Conservation (phyloP, 1,140 invertebrate genomes). For the Carcinoscorpius rotundicauda region DNA sequence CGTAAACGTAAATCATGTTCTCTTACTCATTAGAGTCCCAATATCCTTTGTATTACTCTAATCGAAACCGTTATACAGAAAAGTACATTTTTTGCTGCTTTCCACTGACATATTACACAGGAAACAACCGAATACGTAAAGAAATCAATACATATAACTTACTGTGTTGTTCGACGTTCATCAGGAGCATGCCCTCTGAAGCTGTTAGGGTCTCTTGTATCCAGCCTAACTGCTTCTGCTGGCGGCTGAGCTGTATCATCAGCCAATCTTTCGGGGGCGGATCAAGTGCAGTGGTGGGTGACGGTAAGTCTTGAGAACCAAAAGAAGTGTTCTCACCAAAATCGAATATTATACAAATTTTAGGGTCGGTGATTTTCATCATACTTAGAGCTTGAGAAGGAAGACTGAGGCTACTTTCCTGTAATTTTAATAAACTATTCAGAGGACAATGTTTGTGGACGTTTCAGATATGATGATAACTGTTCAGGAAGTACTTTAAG, state of each 20-base stretch:
- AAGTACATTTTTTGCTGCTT: too few relatives aligned
- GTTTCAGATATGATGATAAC: too few relatives aligned
- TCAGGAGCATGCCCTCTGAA: slow-evolving; percentile 63
- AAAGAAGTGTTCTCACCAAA: slow-evolving; percentile 13
- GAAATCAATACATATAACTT: slow-evolving; percentile 23
- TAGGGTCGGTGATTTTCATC: slow-evolving; percentile 72
- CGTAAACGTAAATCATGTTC: too few relatives aligned
- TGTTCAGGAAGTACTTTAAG: too few relatives aligned
- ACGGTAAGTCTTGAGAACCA: slow-evolving; percentile 18
- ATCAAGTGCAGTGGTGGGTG: slow-evolving; percentile 16
- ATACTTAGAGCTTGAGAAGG: slow-evolving; percentile 43
- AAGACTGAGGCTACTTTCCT: slow-evolving; percentile 8
- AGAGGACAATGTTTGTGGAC: too few relatives aligned
- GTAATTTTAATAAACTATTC: too few relatives aligned
- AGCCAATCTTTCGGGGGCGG: slow-evolving; percentile 18
- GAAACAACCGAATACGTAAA: too few relatives aligned
- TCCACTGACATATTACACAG: too few relatives aligned
- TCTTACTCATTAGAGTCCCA: too few relatives aligned
- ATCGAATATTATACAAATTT: slow-evolving; percentile 45
- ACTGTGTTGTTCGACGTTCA: slow-evolving; percentile 77
- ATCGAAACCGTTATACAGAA: too few relatives aligned
- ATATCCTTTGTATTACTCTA: too few relatives aligned
- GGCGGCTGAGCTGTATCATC: slow-evolving; percentile 13
- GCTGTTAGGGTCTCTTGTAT: slow-evolving; percentile 46
- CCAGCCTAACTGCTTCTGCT: slow-evolving; percentile 18